phyloP scores from a whole-genome alignment of 2,113 vertebrate species.

The Paracanthobrama guichenoti region DNA sequence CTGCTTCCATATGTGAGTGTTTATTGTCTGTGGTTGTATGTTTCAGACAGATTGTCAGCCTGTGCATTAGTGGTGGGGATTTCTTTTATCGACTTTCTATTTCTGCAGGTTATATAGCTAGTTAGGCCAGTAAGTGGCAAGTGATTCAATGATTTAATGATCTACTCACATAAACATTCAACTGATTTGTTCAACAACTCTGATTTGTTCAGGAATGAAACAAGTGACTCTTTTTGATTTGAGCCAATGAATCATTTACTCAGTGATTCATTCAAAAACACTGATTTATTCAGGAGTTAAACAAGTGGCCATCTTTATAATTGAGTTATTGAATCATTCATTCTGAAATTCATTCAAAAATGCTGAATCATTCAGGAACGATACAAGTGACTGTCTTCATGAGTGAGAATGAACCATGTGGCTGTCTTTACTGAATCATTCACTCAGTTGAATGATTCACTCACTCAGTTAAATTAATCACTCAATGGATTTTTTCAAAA shows the following conservation, averaged over 20 bases:
- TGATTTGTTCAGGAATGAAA: background rate
- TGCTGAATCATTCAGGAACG: background rate
- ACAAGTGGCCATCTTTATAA: background rate
- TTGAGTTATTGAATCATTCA: background rate
- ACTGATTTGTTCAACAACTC: background rate
- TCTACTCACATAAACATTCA: background rate
- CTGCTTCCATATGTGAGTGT: background rate
- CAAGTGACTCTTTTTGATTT: background rate
- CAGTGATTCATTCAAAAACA: background rate
- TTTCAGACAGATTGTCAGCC: background rate
- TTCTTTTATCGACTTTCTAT: background rate
- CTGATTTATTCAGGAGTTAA: background rate
- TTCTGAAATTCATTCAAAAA: background rate
- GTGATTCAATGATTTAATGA: background rate
- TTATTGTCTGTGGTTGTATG: background rate
- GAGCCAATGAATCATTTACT: background rate
- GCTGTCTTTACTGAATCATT: background rate
- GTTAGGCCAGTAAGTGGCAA: background rate
- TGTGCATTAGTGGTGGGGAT: background rate
- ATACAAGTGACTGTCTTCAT: background rate
- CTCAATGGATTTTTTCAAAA: background rate
- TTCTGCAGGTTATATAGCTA: background rate
- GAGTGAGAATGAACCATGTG: background rate
- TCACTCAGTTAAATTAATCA: too few species aligned
- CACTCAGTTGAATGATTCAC: background rate